Percentiles rank a stretch among this genome's conserved stretches.
Conservation (phyloP, 2,888 invertebrate species). For the Hecatera dysodea region DNA sequence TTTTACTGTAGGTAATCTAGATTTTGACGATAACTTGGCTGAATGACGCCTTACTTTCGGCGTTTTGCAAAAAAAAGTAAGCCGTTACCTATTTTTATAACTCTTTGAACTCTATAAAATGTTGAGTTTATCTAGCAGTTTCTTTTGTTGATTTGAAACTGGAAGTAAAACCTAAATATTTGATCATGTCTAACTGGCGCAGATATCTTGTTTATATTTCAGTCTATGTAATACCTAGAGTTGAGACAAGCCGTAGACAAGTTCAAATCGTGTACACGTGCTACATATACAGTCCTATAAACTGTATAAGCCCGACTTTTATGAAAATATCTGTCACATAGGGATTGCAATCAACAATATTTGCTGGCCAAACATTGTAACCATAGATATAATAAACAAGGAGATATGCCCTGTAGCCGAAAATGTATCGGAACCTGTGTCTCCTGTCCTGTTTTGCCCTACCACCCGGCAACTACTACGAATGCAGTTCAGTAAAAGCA, state of each 20-base stretch:
- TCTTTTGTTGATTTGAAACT: constrained; percentile 18
- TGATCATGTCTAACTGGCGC: constrained; percentile 14
- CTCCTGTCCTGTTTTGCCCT: no score
- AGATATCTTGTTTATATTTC: constrained; percentile 10
- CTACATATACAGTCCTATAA: neutral
- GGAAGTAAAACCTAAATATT: constrained; percentile 35
- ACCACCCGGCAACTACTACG: no score
- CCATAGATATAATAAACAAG: no score
- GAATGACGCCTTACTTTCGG: constrained; percentile 45
- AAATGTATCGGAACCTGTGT: no score
- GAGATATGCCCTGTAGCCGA: no score
- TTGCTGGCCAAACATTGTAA: no score
- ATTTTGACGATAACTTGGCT: constrained; percentile 42
- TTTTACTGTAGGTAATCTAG: constrained; percentile 61
- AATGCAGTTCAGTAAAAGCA: no score
- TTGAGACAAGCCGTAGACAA: neutral
- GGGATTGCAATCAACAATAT: neutral
- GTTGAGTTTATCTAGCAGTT: constrained; percentile 35
- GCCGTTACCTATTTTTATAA: constrained; percentile 46
- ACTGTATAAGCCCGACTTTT: neutral
- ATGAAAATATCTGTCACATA: neutral
- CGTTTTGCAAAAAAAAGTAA: constrained; percentile 47
- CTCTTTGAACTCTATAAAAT: constrained; percentile 37
- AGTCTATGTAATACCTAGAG: constrained; percentile 3
- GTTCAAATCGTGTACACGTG: neutral